Evolutionary conservation across 2,113 vertebrate genomes (phyloP), one percentile per base, ranked within the genome.

Genomic region (Neomonachus schauinslandi): DNA sequence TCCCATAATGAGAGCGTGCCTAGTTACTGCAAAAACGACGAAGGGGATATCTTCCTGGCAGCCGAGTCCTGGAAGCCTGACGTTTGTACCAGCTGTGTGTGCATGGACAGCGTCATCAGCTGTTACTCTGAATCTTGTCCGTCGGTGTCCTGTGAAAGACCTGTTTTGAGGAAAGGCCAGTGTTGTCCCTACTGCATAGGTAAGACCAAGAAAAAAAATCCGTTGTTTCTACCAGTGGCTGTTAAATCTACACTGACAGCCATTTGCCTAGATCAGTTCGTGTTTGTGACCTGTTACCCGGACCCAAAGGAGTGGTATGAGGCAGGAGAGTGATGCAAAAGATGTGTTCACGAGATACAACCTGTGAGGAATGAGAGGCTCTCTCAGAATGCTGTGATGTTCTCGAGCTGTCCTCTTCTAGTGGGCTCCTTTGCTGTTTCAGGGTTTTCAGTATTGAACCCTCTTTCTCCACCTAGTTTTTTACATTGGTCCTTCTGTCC

Each of bases 1-100:
- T 98, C 99, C 83, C 99, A 97, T 98, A 99, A 99, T 26, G 98
- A 99, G 63, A 99, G 99, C 96, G 99, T 99, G 98, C 99, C 99
- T 76, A 98, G 98, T 95, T 99, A 99, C 95, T 99, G 99, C 98
- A 99, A 99, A 98, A 99, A 99, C 0, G 99, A 99, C 10, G 99
- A 99, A 36, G 99, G 99, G 51, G 99, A 99, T 93, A 99, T 99
- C 97, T 99, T 99, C 97, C 98, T 99, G 98, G 99, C 99, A 7
- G 99, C 99, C 1, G 99, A 99, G 98, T 99, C 99, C 80, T 99
- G 99, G 99, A 99, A 99, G 98, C 99, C 99, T 31, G 99, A 99
- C 55, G 99, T 99, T 26, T 99, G 99, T 97, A 99, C 99, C 51
- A 99, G 99, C 98, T 99, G 99, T 18, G 97, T 99, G 72, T 99